Conservation (phyloP, 1,140 invertebrate species). For the Panagrolaimus sp. region DNA sequence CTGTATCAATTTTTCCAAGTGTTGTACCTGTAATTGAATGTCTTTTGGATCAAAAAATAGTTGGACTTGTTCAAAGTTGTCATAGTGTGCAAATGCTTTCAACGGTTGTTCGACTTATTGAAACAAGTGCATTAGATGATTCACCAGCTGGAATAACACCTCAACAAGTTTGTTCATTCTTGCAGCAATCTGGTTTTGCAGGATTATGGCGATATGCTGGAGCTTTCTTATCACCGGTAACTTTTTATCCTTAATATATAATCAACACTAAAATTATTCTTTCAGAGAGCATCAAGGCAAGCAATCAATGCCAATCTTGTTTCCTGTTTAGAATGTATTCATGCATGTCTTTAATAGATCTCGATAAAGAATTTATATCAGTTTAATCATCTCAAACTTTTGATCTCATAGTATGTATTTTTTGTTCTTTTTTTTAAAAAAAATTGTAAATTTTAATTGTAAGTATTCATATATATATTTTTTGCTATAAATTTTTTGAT, state of each 20-base stretch:
- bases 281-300: constrained; percentile 33
- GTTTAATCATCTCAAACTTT: too few relatives aligned
- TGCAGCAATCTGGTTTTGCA: constrained; percentile 31
- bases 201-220: constrained; percentile 33
- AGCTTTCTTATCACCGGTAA: constrained; percentile 28
- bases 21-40: constrained; percentile 33
- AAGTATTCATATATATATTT: too few relatives aligned
- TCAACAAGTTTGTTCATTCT: constrained; percentile 30
- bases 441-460: too few relatives aligned
- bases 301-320: constrained; percentile 33
- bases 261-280: neutral
- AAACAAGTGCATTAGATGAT: constrained; percentile 27
- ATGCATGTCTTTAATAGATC: constrained; percentile 23
- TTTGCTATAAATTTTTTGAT: too few relatives aligned
- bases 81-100: constrained; percentile 26
- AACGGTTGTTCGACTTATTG: constrained; percentile 30
- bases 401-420: too few relatives aligned
- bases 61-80: constrained; percentile 29
- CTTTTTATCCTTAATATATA: neutral
- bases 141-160: constrained; percentile 23
- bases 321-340: constrained; percentile 32
- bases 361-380: too few relatives aligned
- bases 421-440: too few relatives aligned
- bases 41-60: constrained; percentile 30
- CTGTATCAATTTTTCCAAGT: constrained; percentile 29